Evolutionary conservation across 2,113 vertebrate species (phyloP).

Genomic region (Hymenochirus boettgeri): DNA sequence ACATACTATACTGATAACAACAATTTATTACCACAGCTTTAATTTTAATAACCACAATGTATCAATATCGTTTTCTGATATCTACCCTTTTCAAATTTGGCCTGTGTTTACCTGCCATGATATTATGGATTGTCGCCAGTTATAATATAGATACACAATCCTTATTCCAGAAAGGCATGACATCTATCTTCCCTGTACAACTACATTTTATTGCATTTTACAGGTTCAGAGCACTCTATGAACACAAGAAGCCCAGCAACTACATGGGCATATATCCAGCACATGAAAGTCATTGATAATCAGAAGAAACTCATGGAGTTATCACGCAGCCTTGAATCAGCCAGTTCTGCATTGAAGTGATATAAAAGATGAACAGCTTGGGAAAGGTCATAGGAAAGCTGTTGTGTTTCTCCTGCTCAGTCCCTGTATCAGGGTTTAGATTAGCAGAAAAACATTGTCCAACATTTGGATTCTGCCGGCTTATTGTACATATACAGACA

Average conservation of each 20-base stretch:
- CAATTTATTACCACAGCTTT: too few species aligned
- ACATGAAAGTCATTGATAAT: conserved; percentile 85
- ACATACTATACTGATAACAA: too few species aligned
- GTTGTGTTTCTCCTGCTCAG: neutral
- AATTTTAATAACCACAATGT: too few species aligned
- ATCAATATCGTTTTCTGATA: too few species aligned
- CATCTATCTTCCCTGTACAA: neutral
- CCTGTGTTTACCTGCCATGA: too few species aligned
- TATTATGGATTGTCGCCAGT: too few species aligned
- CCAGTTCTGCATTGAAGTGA: conserved; percentile 41
- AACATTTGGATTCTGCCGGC: conserved; percentile 18
- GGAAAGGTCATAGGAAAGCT: neutral
- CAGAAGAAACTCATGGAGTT: conserved; percentile 83
- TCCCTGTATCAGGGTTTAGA: conserved; percentile 36
- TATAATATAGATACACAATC: too few species aligned
- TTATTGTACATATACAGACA: too few species aligned
- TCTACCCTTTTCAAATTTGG: too few species aligned
- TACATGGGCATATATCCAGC: conserved; percentile 77
- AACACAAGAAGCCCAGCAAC: conserved; percentile 66
- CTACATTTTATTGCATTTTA: neutral
- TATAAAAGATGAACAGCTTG: neutral
- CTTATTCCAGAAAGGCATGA: too few species aligned
- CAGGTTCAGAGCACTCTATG: conserved; percentile 79
- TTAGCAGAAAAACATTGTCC: neutral
- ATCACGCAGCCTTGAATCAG: conserved; percentile 74